Conservation (phyloP, 2,113 vertebrate genomes). For the Rana temporaria region DNA sequence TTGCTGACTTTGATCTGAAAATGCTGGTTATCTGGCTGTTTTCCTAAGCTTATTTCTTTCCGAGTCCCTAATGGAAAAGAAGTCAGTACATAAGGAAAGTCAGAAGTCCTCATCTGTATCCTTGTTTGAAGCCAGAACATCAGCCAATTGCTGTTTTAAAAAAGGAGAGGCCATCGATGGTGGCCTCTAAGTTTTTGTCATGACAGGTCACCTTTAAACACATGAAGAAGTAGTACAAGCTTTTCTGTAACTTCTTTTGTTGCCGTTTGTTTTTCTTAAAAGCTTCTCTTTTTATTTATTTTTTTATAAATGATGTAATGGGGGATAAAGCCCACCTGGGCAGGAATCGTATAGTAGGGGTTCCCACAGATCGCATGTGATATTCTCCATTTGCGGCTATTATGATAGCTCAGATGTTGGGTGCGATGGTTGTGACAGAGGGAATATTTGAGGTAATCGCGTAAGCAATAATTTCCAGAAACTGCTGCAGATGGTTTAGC, state of each 20-base stretch:
- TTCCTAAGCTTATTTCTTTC: no score
- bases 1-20: no score
- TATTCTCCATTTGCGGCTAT: not conserved
- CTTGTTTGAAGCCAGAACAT: no score
- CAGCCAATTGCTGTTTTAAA: no score
- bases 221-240: not conserved
- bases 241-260: not conserved
- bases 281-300: not conserved
- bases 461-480: slow-evolving; percentile 32
- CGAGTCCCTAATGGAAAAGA: no score
- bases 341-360: not conserved
- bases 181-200: not conserved
- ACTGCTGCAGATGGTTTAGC: slow-evolving; percentile 5
- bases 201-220: no score
- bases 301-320: not conserved
- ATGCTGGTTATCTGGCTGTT: no score
- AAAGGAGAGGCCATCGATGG: no score
- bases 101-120: no score
- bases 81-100: no score
- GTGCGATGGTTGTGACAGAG: not conserved
- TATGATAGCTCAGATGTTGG: not conserved
- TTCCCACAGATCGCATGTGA: no score
- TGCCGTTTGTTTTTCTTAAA: not conserved
- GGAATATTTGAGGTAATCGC: not conserved
- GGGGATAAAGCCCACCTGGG: not conserved